Evolutionary conservation across 2,888 invertebrate genomes (phyloP).

Genomic region (Prosopocoilus inquinatus): DNA sequence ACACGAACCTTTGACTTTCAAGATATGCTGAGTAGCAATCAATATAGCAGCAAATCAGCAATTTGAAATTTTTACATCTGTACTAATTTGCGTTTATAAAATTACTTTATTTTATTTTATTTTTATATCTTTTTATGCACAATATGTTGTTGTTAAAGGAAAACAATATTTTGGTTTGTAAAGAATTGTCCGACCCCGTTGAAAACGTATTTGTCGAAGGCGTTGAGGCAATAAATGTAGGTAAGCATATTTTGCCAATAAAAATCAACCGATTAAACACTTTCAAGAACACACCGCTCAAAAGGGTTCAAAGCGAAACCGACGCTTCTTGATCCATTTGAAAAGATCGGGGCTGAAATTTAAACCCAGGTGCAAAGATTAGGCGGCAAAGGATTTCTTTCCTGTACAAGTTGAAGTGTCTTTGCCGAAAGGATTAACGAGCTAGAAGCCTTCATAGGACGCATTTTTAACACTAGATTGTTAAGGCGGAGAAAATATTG

Average conservation of each 20-base stretch:
- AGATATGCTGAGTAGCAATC: no score
- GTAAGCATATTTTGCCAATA: constrained; percentile 7
- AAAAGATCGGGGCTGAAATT: constrained; percentile 18
- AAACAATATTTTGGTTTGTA: neutral
- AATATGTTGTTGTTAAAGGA: no score
- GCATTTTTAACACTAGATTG: no score
- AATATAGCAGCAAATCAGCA: no score
- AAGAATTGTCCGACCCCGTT: neutral
- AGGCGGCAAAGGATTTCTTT: neutral
- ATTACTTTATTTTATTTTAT: no score
- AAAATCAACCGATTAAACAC: constrained; percentile 15
- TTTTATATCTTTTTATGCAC: no score
- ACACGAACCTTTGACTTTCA: no score
- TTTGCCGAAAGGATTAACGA: neutral
- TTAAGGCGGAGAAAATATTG: no score
- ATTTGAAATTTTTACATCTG: no score
- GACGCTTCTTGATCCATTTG: constrained; percentile 11
- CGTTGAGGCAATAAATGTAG: constrained; percentile 3
- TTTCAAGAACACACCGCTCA: constrained; percentile 14
- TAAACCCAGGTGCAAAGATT: constrained; percentile 16
- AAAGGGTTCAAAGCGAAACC: constrained; percentile 19
- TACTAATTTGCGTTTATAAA: no score
- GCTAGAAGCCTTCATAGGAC: neutral
- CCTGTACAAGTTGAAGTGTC: neutral
- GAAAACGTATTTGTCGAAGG: neutral